Evolutionary conservation across 2,797 vertebrate genomes (phyloP), one percentile per base, ranked within the genome.

Genomic region (Microtus obscurus): DNA sequence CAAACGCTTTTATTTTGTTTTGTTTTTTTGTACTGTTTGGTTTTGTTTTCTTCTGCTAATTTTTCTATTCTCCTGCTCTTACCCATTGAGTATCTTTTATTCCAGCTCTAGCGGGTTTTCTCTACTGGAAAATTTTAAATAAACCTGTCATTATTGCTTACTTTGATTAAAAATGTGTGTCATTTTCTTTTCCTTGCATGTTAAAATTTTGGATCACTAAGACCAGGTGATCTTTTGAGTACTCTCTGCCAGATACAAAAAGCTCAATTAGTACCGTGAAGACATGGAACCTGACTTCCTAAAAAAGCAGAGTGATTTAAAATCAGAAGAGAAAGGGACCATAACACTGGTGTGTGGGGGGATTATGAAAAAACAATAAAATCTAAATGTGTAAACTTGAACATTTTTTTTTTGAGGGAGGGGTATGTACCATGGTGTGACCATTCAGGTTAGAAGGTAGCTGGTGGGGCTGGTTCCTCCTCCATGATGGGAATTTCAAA

Each of bases 41-140:
- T 98, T 99, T 99, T 99, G 98, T 99, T 99, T 98, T 98, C 98
- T 99, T 99, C 98, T 98, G 98, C 98, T 99, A 97, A 98, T 98
- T 97, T 99, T 99, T 99, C 98, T 99, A 99, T 99, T 99, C 99
- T 99, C 98, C 73, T 97, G 97, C 98, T 99, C 98, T 99, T 99
- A 97, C 99, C 99, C 98, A 98, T 98, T 98, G 99, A 99, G 98
- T 99, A 99, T 99, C 48, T 99, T 99, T 99, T 99, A 99, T 99
- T 99, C 99, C 99, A 99, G 99, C 99, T 99, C 98, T 99, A 99
- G 99, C 98, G 99, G 98, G 99, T 99, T 99, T 99, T 99, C 99
- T 99, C 99, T 99, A 99, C 99, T 99, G 99, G 99, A 99, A 99
- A 98, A 37, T 99, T 99, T 99, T 99, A 99, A 99, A 99, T 99